A percentile compares a stretch with the other conserved stretches of the same genome.
phyloP scores from a whole-genome alignment of 2,113 vertebrate species.

The Nymphicus hollandicus region DNA sequence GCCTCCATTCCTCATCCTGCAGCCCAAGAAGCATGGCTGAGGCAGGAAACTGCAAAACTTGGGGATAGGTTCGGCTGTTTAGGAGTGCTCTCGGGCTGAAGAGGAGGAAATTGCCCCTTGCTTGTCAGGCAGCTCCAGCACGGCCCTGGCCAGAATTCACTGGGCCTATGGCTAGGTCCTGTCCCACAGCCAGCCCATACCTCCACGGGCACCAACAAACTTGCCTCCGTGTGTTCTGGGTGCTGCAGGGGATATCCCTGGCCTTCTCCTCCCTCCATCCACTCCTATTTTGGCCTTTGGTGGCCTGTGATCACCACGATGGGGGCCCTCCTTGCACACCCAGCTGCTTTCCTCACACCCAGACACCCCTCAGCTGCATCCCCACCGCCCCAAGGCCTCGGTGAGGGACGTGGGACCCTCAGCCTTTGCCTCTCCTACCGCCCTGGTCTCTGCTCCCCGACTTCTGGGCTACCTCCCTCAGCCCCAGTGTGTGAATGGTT shows the following conservation, averaged over 20 bases:
- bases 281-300: fast-evolving
- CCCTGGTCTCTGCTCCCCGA: neutral
- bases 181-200: neutral
- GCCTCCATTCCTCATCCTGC: neutral
- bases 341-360: fast-evolving
- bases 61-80: neutral
- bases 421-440: neutral
- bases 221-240: fast-evolving
- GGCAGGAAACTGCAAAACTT: neutral
- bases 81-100: neutral
- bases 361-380: neutral
- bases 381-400: fast-evolving
- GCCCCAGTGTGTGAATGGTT: fast-evolving
- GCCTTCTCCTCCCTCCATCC: neutral
- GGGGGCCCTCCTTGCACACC: too few relatives aligned
- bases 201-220: fast-evolving
- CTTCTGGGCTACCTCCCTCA: neutral
- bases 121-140: neutral
- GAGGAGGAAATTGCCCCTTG: neutral
- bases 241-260: neutral
- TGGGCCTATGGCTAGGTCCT: neutral
- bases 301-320: too few relatives aligned
- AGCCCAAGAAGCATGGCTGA: neutral
- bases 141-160: fast-evolving
- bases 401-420: neutral